Evolutionary conservation across 2,888 invertebrate genomes (phyloP), one percentile per base, ranked within the genome.

Genomic region (Sphaeridia pumilis): DNA sequence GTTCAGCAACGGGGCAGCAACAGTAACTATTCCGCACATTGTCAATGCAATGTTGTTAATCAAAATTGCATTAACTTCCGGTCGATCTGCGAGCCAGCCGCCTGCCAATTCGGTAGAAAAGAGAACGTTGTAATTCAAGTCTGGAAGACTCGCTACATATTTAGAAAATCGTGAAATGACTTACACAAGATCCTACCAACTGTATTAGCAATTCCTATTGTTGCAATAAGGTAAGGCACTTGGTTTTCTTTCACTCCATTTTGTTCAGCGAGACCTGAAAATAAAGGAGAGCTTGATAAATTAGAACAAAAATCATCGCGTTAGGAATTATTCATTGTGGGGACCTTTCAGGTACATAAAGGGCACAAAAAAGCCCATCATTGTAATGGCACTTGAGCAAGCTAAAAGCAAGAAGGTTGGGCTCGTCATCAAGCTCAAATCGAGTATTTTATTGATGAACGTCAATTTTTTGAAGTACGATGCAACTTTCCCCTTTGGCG

Each of bases 361-460:
- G 0, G 95, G 95, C 7, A 94, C 87, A 69, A 90, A 94, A 74
- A 94, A 92, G 66, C 94, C 94, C 74, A 92, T 80, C 82, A 94
- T 87, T 0, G 94, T 94, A 58, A 95, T 78, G 67, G 90, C 87
- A 25, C 95, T 95, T 59, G 92, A 87, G 26, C 88, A 65, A 3
- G 88, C 84, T 42, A 98, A 76, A 38, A 95, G 75, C 54, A 92
- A 74, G 70, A 97, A 97, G 0, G 90, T 84, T 0, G 86, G 85
- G 28, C 88, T 88, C 68, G 79, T 80, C 52, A 97, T 76, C 1
- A 97, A 74, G 50, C 81, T 81, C 27, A 89, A 76, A 69, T 97
- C 94, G 68, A 95, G 75, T 85, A 93, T 84, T 52, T 63, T 64
- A 35, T 53, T 55, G 14, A 64, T 24, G 2, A 64, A 45, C 4